Evolutionary conservation across 2,888 invertebrate species (phyloP).

Genomic region (Drosophila kuntzei): DNA sequence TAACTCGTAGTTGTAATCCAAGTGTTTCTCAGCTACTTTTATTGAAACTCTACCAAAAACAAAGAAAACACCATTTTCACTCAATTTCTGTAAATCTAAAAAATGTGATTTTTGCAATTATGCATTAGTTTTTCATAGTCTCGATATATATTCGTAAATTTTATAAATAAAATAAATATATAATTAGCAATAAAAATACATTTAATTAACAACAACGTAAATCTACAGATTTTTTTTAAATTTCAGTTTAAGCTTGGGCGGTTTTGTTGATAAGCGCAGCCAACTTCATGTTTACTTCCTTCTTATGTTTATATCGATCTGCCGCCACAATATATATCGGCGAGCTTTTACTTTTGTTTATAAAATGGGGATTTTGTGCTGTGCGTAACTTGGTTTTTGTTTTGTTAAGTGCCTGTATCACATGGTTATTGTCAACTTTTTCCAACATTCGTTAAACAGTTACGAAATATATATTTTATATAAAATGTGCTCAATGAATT

Average conservation of each 20-base stretch:
- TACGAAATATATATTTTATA: neutral
- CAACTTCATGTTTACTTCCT: slow-evolving; percentile 7
- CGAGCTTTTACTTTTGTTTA: neutral
- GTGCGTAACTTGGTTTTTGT: neutral
- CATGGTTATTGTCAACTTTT: neutral
- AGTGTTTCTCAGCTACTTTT: slow-evolving; percentile 45
- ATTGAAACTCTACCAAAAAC: slow-evolving; percentile 24
- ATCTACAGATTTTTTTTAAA: neutral
- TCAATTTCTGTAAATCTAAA: slow-evolving; percentile 36
- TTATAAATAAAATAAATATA: slow-evolving; percentile 20
- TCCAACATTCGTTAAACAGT: neutral
- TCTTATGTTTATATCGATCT: neutral
- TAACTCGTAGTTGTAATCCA: slow-evolving; percentile 30
- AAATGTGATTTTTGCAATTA: slow-evolving; percentile 52
- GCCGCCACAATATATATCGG: slow-evolving; percentile 21
- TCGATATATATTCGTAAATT: slow-evolving; percentile 25
- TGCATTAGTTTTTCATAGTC: slow-evolving; percentile 34
- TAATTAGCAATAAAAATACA: slow-evolving; percentile 21
- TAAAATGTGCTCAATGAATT: neutral
- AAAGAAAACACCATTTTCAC: slow-evolving; percentile 14
- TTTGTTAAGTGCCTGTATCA: neutral
- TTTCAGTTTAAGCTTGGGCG: neutral
- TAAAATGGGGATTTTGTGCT: no score
- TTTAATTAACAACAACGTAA: slow-evolving; percentile 5
- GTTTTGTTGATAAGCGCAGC: neutral